Evolutionary conservation across 2,888 invertebrate genomes (phyloP), one percentile per base, ranked within the genome.

Genomic region (Masnerella sp.): DNA sequence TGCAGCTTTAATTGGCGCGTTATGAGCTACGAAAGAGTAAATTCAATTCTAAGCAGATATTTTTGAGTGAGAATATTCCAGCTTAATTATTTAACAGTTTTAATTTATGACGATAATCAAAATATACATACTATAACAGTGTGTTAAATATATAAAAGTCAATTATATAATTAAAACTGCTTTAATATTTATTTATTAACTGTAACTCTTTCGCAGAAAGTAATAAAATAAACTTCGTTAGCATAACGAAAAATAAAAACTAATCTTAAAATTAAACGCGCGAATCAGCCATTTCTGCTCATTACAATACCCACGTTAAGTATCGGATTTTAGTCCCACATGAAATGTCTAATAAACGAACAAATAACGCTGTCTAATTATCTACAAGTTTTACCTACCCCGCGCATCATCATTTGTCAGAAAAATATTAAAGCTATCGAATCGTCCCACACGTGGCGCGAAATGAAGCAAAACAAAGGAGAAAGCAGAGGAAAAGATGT

Each of bases 361-460:
- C 59, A 59, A 65, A 72, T 49, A 59, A 72, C 54, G 25, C 47
- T 42, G 61, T 61, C 59, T 67, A 67, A 72, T 72, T 59, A 67
- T 72, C 49, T 67, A 12, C 45, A 28, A 25, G 25, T 58, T 72
- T 72, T 67, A 72, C 59, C 47, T 54, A 72, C 65, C 67, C 47
- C n/a, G 3, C 9, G 54, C 22, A 22, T 40, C 65, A 72, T 72
- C 22, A 72, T 72, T 72, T 72, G 47, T 59, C 61, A 47, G 54
- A 28, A 65, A 72, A 67, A 30, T 71, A 72, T 72, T 61, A 61
- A 68, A 68, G 45, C 68, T 68, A 59, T 52, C 45, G 34, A 59
- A 61, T 14, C 61, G n/a, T 54, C 56, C 62, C 62, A 70, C 70
- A 70, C 70, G 49, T 25, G 36, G 18, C 36, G 25, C 20, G 15